phyloP scores from a whole-genome alignment of 30 jellyfish, hydroid and myxozoan genomes.

The Cassiopea xamachana region DNA sequence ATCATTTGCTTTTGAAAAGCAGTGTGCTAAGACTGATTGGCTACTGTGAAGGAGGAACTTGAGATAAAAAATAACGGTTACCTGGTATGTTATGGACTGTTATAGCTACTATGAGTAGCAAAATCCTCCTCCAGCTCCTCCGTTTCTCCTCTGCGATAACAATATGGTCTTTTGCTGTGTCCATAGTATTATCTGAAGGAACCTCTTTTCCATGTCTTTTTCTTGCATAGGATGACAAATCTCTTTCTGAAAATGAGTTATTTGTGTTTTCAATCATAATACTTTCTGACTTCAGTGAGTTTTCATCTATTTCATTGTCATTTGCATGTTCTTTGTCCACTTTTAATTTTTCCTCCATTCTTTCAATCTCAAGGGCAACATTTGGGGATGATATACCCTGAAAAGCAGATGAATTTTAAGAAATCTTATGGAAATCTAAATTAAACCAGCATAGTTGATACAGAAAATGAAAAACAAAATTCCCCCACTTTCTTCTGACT shows the following conservation, averaged over 20 bases:
- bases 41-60: too few species aligned
- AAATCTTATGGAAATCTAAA: not conserved
- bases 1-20: too few species aligned
- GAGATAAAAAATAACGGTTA: not conserved
- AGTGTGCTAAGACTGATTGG: too few species aligned
- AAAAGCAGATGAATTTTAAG: not conserved
- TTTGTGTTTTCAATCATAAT: slow-evolving; percentile 2
- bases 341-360: slow-evolving; percentile 17
- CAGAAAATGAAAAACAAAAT: too few species aligned
- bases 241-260: slow-evolving; percentile 20
- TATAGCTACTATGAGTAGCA: slow-evolving; percentile 85
- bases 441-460: not conserved
- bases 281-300: not conserved
- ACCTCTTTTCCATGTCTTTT: slow-evolving; percentile 52
- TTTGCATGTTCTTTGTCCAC: not conserved
- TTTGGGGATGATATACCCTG: slow-evolving; percentile 69
- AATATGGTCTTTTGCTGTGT: not conserved
- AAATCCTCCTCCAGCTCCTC: slow-evolving; percentile 93
- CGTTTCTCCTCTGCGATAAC: slow-evolving; percentile 34
- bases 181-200: not conserved
- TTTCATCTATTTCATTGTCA: not conserved
- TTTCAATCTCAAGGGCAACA: slow-evolving; percentile 60
- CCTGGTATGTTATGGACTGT: slow-evolving; percentile 97
- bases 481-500: too few species aligned
- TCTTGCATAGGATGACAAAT: slow-evolving; percentile 30